Conservation (phyloP, 2,888 invertebrate genomes). For the Gandaritis pyraliata region DNA sequence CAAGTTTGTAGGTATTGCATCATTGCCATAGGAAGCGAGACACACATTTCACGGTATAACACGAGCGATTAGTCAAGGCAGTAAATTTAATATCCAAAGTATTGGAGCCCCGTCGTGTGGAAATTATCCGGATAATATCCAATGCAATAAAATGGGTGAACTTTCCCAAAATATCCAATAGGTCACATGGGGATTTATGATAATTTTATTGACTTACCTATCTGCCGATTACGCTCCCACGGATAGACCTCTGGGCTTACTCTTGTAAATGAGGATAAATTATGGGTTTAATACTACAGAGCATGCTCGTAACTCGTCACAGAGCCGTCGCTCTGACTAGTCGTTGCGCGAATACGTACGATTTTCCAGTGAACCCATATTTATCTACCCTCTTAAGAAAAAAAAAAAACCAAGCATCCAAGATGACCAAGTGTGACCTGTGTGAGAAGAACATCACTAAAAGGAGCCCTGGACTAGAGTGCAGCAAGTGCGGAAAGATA, state of each 20-base stretch:
- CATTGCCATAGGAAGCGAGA: slow-evolving; percentile 47
- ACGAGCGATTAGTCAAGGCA: slow-evolving; percentile 58
- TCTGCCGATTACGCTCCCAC: slow-evolving; percentile 1
- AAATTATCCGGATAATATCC: slow-evolving; percentile 32
- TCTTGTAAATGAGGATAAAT: neutral
- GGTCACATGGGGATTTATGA: slow-evolving; percentile 13
- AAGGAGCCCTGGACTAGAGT: too few relatives aligned
- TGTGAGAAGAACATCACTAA: too few relatives aligned
- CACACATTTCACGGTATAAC: slow-evolving; percentile 57
- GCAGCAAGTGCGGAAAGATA: too few relatives aligned
- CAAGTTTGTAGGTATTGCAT: slow-evolving; percentile 37
- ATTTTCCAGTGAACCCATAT: too few relatives aligned
- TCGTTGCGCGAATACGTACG: too few relatives aligned
- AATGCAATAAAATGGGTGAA: slow-evolving; percentile 22
- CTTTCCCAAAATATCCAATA: slow-evolving; percentile 21
- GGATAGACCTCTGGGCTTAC: neutral
- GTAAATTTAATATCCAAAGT: slow-evolving; percentile 62
- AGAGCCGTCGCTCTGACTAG: too few relatives aligned
- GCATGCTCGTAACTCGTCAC: too few relatives aligned
- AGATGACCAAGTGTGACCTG: too few relatives aligned
- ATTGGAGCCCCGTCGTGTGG: slow-evolving; percentile 51
- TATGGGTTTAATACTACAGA: too few relatives aligned
- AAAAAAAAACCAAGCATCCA: too few relatives aligned
- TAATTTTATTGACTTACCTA: slow-evolving; percentile 11
- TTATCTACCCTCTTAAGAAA: too few relatives aligned